Evolutionary conservation across 2,113 vertebrate genomes (phyloP), one percentile per base, ranked within the genome.

Genomic region (Nematolebias whitei): DNA sequence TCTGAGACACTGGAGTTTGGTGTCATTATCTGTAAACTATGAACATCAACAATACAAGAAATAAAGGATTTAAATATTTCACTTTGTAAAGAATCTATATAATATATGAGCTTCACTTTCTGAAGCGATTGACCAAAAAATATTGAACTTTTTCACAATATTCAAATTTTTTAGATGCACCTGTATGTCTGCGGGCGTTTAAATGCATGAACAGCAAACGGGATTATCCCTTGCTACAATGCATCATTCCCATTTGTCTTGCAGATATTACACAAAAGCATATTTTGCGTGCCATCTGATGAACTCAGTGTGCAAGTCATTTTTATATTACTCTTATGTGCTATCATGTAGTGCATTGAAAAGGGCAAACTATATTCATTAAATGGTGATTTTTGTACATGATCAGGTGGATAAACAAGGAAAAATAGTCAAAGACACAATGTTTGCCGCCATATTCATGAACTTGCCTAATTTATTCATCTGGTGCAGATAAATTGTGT

Each of bases 191-290:
- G 10, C 54, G 50, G 29, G 11, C 58, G 38, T 41, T 71, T 40
- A 45, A 71, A 53, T 29, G 32, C 59, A 12, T 12, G 5, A 68
- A 60, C 56, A 66, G 13, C 64, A 35, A n/a, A 67, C 67, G 22
- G 56, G 9, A 76, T 71, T 39, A 63, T 48, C 47, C 70, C 80
- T 74, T 76, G 59, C 68, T 54, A 71, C 56, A 82, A 74, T 66
- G 74, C 57, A 51, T 71, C 61, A 56, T 40, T 48, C 32, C 23
- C 49, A 66, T 69, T 26, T 65, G 24, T 63, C 63, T 67, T 71
- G 81, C 56, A 47, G 56, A 76, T 44, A 66, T 49, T 74, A 75
- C 61, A 61, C 57, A 61, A 74, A 71, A 62, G 26, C 61, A 63
- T 55, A 66, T 71, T 79, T 70, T 59, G 16, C 20, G 26, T 64